Evolutionary conservation across 1,140 invertebrate species (phyloP).

Genomic region (Neodiprion fabricii): DNA sequence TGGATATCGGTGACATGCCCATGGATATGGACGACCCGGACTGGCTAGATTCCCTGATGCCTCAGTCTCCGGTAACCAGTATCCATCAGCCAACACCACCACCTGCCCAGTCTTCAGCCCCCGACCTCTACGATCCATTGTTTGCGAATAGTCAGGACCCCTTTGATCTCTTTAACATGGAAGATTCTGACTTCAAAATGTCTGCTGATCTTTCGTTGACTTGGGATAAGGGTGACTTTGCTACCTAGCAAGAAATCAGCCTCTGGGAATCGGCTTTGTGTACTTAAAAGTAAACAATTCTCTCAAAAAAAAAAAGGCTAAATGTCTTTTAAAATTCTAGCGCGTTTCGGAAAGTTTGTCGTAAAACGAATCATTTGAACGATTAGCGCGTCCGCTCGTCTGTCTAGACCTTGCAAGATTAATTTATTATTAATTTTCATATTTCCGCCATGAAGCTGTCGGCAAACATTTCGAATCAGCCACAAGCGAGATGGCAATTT

Average conservation of each 20-base stretch:
- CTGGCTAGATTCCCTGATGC: slow-evolving; percentile 76
- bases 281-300: slow-evolving; percentile 41
- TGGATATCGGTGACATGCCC: slow-evolving; percentile 61
- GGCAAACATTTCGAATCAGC: not conserved
- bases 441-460: not conserved
- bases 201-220: slow-evolving; percentile 62
- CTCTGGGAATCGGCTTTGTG: slow-evolving; percentile 36
- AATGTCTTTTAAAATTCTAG: not conserved
- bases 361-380: not conserved
- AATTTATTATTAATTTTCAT: slow-evolving; percentile 1
- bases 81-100: slow-evolving; percentile 37
- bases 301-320: slow-evolving; percentile 11
- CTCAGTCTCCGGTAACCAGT: slow-evolving; percentile 44
- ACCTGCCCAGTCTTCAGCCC: slow-evolving; percentile 48
- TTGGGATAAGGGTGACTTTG: slow-evolving; percentile 72
- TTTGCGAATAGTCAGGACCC: slow-evolving; percentile 69
- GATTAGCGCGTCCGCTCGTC: not conserved
- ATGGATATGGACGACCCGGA: slow-evolving; percentile 78
- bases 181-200: slow-evolving; percentile 71
- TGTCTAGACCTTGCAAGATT: slow-evolving; percentile 9
- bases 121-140: slow-evolving; percentile 68
- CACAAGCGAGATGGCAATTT: not conserved
- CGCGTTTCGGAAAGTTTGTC: slow-evolving; percentile 8
- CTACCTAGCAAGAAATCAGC: slow-evolving; percentile 60
- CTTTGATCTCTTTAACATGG: slow-evolving; percentile 75